Conservation (phyloP, 2,113 vertebrate species). For the Corapipo altera region DNA sequence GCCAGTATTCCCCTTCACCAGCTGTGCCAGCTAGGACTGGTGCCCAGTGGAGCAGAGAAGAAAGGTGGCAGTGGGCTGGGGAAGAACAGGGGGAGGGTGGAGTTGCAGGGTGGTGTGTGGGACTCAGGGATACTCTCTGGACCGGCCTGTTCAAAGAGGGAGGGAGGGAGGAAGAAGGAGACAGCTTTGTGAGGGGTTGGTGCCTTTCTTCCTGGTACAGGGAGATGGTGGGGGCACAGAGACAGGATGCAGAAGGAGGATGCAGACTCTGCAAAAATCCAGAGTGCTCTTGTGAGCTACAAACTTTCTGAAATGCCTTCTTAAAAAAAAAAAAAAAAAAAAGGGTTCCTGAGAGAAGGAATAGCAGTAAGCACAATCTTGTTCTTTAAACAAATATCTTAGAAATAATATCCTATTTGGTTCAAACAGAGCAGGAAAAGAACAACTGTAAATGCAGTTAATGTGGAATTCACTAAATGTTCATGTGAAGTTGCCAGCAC, state of each 20-base stretch:
- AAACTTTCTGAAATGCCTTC: background rate
- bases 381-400: slow-evolving; percentile 64
- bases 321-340: background rate
- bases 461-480: slow-evolving; percentile 60
- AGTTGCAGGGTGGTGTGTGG: background rate
- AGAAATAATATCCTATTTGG: slow-evolving; percentile 71
- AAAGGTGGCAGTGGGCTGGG: background rate
- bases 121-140: rapidly evolving
- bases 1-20: background rate
- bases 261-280: background rate
- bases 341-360: background rate
- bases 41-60: background rate
- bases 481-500: slow-evolving; percentile 56
- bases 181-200: background rate
- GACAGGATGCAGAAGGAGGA: background rate
- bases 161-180: background rate
- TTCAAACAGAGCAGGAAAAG: slow-evolving; percentile 69
- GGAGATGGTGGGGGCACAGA: background rate
- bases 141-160: background rate
- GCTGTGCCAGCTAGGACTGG: rapidly evolving
- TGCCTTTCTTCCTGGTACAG: background rate
- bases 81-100: rapidly evolving
- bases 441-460: slow-evolving; percentile 68
- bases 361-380: slow-evolving; percentile 5
- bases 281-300: background rate